Percentiles rank a stretch among this genome's conserved stretches.
Evolutionary conservation across 1,140 invertebrate genomes (phyloP).

Genomic region (Brachionus angularis): DNA sequence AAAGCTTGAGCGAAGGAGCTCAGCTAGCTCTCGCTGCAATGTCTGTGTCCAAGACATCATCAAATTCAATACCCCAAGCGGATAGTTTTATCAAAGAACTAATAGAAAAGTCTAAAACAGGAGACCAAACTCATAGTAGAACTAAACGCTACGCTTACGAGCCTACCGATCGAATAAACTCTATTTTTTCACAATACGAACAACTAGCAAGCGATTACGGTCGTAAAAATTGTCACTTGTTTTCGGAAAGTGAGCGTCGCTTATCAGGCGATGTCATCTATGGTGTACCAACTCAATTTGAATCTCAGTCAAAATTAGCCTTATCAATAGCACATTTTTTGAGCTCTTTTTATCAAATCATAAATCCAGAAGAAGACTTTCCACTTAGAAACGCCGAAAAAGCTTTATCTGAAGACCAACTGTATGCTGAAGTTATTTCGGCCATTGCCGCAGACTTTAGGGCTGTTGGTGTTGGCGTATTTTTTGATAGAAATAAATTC

Average conservation of each 20-base stretch:
- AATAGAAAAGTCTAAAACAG: not conserved
- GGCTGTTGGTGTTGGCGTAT: conserved; percentile 83
- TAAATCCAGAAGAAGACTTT: conserved; percentile 79
- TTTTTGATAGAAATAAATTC: conserved; percentile 93
- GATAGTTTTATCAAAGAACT: conserved; percentile 27
- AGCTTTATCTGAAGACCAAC: conserved; percentile 52
- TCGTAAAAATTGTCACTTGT: conserved; percentile 11
- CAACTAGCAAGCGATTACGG: conserved; percentile 32
- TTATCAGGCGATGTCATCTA: conserved; percentile 64
- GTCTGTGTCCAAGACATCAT: not conserved
- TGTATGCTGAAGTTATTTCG: conserved; percentile 68
- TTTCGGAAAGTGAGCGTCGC: conserved; percentile 47
- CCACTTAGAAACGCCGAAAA: conserved; percentile 49
- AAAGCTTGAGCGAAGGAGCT: conserved; percentile 26
- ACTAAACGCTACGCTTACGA: conserved; percentile 29
- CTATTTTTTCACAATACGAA: conserved; percentile 12
- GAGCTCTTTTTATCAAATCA: conserved; percentile 84
- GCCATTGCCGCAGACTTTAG: conserved; percentile 78
- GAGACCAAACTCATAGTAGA: conserved; percentile 13
- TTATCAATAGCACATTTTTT: conserved; percentile 88
- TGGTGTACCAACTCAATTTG: conserved; percentile 80
- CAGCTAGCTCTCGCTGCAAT: conserved; percentile 25
- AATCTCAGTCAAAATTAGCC: conserved; percentile 91
- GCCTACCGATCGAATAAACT: conserved; percentile 11
- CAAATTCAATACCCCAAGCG: conserved; percentile 2